Percentiles rank a stretch among this genome's conserved stretches.
phyloP scores from a whole-genome alignment of 2,797 vertebrate genomes.

The Gastrophryne carolinensis region DNA sequence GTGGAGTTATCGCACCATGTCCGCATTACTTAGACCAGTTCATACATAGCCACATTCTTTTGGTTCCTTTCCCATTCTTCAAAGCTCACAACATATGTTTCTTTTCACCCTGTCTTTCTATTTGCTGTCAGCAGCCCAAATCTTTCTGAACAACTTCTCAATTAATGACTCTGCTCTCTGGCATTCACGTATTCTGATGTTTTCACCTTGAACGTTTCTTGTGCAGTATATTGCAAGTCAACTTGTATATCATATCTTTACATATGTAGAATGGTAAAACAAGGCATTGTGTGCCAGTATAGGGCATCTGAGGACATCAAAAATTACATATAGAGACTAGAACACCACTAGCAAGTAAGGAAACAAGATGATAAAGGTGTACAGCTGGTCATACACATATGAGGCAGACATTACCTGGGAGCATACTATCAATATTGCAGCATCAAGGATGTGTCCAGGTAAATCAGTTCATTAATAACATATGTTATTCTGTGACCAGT shows the following conservation, averaged over 20 bases:
- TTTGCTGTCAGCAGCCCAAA: conserved; percentile 25
- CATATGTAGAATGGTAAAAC: neutral
- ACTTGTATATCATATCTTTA: neutral
- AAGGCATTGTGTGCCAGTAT: neutral
- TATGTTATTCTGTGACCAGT: too few relatives aligned
- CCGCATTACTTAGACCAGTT: neutral
- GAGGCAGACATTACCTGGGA: too few relatives aligned
- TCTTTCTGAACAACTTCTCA: conserved; percentile 4
- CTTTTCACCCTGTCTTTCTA: neutral
- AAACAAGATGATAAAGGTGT: too few relatives aligned
- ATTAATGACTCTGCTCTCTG: neutral
- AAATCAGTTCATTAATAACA: too few relatives aligned
- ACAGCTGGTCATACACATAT: too few relatives aligned
- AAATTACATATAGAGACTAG: too few relatives aligned
- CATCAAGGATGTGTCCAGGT: too few relatives aligned
- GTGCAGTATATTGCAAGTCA: neutral
- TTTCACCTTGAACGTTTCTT: neutral
- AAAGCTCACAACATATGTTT: conserved; percentile 22
- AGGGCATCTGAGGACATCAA: conserved; percentile 1
- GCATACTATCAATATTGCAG: too few relatives aligned
- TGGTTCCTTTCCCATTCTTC: conserved; percentile 4
- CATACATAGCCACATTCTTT: neutral
- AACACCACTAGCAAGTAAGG: too few relatives aligned
- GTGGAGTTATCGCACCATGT: neutral
- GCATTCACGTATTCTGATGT: neutral